Evolutionary conservation across 1,140 invertebrate species (phyloP), one percentile per base, ranked within the genome.

Genomic region (Thrips palmi): DNA sequence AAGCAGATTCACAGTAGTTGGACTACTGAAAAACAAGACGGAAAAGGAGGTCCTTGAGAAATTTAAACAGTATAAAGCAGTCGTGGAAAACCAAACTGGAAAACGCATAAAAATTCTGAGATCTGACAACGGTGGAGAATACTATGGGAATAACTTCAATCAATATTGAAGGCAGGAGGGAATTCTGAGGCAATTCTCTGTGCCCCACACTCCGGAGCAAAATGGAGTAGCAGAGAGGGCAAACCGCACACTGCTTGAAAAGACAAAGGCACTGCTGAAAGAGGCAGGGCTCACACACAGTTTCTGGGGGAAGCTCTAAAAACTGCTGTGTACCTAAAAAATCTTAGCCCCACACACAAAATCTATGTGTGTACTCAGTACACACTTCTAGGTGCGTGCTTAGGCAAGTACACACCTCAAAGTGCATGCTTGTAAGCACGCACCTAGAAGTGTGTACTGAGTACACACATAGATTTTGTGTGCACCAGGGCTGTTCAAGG

Each of bases 271-370:
- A 42, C 37, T 52, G 35, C n/a, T 55, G 6, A 17, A 47, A 12
- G 31, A 49, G 33, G 37, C 44, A 32, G 18, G 45, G 8, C 11
- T 47, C 41, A 37, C 7, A 38, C 45, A 23, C 10, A 3, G 30
- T 34, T 45, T 14, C 50, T 45, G 45, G 45, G 41, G 32, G 49
- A 51, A 35, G 31, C 45, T 19, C 40, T 40, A 0, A 44, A 46
- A 28, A 59, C 50, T 28, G 59, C 57, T 4, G 51, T 46, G 3
- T 65, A 64, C 46, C 24, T 63, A 14, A 44, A 48, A 33, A 65
- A 65, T 47, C 41, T 58, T 25, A 30, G 27, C 11, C 45, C 45
- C 20, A 19, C 15, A 37, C 17, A 33, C n/a, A n/a, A n/a, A n/a
- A n/a, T n/a, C n/a, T n/a, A n/a, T n/a, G n/a, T n/a, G n/a, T n/a